Percentiles rank a stretch among this genome's conserved stretches.
Conservation (phyloP, 2,888 invertebrate genomes). For the Pyrgus malvae region DNA sequence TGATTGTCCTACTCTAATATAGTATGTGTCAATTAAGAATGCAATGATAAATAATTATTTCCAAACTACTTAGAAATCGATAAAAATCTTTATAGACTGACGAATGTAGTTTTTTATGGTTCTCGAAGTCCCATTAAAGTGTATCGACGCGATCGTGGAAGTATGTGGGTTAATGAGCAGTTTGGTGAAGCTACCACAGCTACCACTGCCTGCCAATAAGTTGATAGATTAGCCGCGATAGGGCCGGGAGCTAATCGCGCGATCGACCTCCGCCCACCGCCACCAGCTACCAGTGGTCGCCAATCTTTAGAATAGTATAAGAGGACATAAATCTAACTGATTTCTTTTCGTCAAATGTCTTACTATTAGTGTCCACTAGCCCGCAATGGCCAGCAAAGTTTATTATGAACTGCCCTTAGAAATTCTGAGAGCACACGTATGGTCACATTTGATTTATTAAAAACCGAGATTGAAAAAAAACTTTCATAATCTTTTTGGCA, state of each 20-base stretch:
- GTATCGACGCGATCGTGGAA: not conserved
- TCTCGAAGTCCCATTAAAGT: slow-evolving; percentile 10
- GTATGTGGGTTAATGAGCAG: slow-evolving; percentile 22
- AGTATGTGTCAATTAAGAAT: too few relatives aligned
- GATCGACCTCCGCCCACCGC: slow-evolving; percentile 15
- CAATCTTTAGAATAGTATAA: not conserved
- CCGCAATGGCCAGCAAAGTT: too few relatives aligned
- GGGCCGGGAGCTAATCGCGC: slow-evolving; percentile 7
- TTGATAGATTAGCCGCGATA: slow-evolving; percentile 21
- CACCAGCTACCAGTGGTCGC: not conserved
- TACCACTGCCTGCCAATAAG: slow-evolving; percentile 12
- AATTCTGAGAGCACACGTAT: too few relatives aligned
- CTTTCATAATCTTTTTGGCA: too few relatives aligned
- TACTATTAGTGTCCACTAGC: too few relatives aligned
- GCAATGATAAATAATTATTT: too few relatives aligned
- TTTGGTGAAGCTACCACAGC: not conserved
- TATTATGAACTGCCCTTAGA: too few relatives aligned
- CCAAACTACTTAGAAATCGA: not conserved
- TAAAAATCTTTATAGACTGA: not conserved
- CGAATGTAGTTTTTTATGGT: not conserved
- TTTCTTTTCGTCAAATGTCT: too few relatives aligned
- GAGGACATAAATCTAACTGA: too few relatives aligned
- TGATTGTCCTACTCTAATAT: too few relatives aligned
- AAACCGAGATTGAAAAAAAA: too few relatives aligned
- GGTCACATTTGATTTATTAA: too few relatives aligned